Evolutionary conservation across 2,888 invertebrate species (phyloP), one percentile per base, ranked within the genome.

Genomic region (Trachelus stipa): DNA sequence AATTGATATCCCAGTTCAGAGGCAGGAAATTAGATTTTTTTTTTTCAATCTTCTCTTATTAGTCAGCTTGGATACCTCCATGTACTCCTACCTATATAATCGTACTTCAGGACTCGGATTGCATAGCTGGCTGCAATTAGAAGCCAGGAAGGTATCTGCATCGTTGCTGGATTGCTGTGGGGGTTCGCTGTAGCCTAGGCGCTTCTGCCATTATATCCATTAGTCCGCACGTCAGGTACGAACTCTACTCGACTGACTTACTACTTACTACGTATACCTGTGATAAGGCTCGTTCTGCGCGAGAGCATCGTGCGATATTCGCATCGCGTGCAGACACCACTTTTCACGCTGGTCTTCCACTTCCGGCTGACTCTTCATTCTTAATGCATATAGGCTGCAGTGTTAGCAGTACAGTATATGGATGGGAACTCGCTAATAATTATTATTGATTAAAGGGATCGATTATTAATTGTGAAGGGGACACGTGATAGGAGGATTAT

Each of bases 401-500:
- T 33, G 73, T 76, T 76, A 68, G 81, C 23, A 23, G 40, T 9
- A 0, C 6, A 23, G 40, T 23, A 0, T 6, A 9, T 9, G 40
- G 23, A 23, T 6, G 40, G 9, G 23, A 9, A 71, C 31, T 15
- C 71, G 31, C 12, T 9, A 31, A 31, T 31, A 71, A 12, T 71
- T 6, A 71, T 71, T 83, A 78, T 80, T 81, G 82, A 85, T 74
- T 81, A 78, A 84, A 83, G 79, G 81, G 83, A 84, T 85, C 84
- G 83, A 83, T 84, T 85, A 85, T 85, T 86, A 85, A 86, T 87
- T 87, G 87, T 83, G 84, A 82, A 84, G 81, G 79, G 83, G 82
- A 1, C 12, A 23, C 12, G 15, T 3, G 69, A 30, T 33, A n/a
- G 0, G 30, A 6, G 30, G 4, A 69, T 78, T 78, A 79, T 73